Evolutionary conservation across 1,140 invertebrate genomes (phyloP).

Genomic region (Acromyrmex charruanus): DNA sequence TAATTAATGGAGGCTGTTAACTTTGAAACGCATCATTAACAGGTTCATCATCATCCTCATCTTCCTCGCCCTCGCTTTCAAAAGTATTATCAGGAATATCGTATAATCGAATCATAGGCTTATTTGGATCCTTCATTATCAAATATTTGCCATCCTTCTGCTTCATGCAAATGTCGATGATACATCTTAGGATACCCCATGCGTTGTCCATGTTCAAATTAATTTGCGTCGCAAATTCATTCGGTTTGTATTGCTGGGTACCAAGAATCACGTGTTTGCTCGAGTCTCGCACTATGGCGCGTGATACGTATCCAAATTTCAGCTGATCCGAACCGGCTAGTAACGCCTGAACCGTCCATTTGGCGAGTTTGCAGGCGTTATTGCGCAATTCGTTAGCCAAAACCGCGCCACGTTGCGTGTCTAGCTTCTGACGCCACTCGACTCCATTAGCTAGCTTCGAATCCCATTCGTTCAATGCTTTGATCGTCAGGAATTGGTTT

Average conservation of each 20-base stretch:
- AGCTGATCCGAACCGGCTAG: slow-evolving; percentile 98
- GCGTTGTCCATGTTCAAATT: slow-evolving; percentile 99
- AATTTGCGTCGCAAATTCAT: slow-evolving; percentile 99
- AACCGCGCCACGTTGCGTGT: slow-evolving; percentile 98
- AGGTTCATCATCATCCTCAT: slow-evolving; percentile 93
- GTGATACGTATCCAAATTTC: slow-evolving; percentile 99
- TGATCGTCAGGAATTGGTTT: slow-evolving; percentile 97
- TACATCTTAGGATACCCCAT: slow-evolving; percentile 99
- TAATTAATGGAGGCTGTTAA: slow-evolving; percentile 71
- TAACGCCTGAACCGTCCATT: slow-evolving; percentile 99
- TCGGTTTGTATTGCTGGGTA: slow-evolving; percentile 99
- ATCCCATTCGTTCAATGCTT: slow-evolving; percentile 99
- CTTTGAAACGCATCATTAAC: slow-evolving; percentile 88
- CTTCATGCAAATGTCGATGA: slow-evolving; percentile 99
- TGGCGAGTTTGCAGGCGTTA: slow-evolving; percentile 99
- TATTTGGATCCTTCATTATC: slow-evolving; percentile 99
- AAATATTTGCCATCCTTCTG: slow-evolving; percentile 99
- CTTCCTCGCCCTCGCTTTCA: slow-evolving; percentile 98
- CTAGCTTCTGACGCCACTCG: slow-evolving; percentile 99
- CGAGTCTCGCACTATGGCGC: slow-evolving; percentile 96
- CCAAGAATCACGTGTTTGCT: slow-evolving; percentile 99
- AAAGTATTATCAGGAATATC: slow-evolving; percentile 99
- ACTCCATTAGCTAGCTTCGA: slow-evolving; percentile 97
- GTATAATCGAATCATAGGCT: slow-evolving; percentile 98
- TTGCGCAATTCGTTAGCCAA: slow-evolving; percentile 99